Conservation (phyloP, 1,140 invertebrate species). For the Dreissena polymorpha region DNA sequence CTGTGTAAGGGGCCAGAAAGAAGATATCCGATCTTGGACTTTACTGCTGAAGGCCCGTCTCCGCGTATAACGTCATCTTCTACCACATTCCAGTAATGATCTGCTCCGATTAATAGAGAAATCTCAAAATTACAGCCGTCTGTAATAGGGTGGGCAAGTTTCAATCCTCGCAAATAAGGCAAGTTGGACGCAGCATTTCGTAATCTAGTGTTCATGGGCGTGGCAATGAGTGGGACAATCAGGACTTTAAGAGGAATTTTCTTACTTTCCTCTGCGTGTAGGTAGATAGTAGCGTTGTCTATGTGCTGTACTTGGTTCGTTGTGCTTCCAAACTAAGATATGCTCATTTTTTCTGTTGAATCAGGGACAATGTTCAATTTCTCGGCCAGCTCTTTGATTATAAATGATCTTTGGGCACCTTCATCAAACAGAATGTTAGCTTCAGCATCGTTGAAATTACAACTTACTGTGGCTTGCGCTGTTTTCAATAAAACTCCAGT, state of each 20-base stretch:
- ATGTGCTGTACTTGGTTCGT: not conserved
- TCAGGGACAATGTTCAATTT: slow-evolving; percentile 1
- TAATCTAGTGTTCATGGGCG: not conserved
- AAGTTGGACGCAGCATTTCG: too few species aligned
- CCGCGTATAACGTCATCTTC: too few species aligned
- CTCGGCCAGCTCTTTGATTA: slow-evolving; percentile 26
- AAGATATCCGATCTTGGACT: too few species aligned
- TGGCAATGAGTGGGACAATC: slow-evolving; percentile 23
- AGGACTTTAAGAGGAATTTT: slow-evolving; percentile 15
- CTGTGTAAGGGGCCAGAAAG: too few species aligned
- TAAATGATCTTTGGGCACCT: slow-evolving; percentile 35
- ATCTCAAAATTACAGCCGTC: too few species aligned
- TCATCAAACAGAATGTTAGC: slow-evolving; percentile 49
- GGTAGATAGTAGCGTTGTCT: slow-evolving; percentile 6
- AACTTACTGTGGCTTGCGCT: not conserved
- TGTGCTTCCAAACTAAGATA: slow-evolving; percentile 12
- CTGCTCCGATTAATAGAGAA: too few species aligned
- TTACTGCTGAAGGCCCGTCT: too few species aligned
- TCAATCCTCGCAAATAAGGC: too few species aligned
- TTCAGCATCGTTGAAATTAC: too few species aligned
- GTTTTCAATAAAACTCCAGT: slow-evolving; percentile 6
- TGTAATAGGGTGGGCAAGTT: too few species aligned
- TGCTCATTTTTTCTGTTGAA: not conserved
- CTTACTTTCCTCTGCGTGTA: not conserved
- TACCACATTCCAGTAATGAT: too few species aligned